Evolutionary conservation across 2,888 invertebrate genomes (phyloP), one percentile per base, ranked within the genome.

Genomic region (Agrochola macilenta): DNA sequence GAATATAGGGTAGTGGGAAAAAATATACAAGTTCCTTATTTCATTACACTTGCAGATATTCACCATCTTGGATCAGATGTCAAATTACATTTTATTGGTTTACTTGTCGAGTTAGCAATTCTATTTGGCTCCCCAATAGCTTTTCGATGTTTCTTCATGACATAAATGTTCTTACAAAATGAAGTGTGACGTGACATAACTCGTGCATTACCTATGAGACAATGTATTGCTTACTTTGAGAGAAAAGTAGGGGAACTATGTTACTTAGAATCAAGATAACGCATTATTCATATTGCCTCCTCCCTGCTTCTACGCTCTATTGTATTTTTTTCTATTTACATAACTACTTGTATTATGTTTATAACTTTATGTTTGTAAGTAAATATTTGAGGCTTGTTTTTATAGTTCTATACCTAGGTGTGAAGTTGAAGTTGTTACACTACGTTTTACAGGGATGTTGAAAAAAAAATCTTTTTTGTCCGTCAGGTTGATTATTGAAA

Each of bases 71-170:
- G 66, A 78, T 69, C 83, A 85, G 78, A 64, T 85, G 83, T 87
- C 81, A 78, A 72, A 79, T 85, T 78, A 85, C 68, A 79, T 85
- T 85, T 83, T 76, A 85, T 85, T 87, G 74, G 78, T 83, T 87
- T 79, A 85, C 87, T 77, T 81, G 87, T 81, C 85, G 74, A 58
- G 46, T 85, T 85, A 78, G 78, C 54, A 60, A 79, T 78, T 79
- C 74, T 81, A 76, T 86, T 81, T 81, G 57, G 61, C 17, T 73
- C 49, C 39, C 46, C 69, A 65, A 85, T 78, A 83, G 80, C 71
- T 82, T 80, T 82, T 69, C 66, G 20, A 71, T 80, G 79, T 87
- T 75, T 71, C 63, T 8, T 65, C 71, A 63, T 69, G 54, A 61
- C 49, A 20, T 66, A 63, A 64, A 76, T 71, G 49, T 79, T 76